Evolutionary conservation across 2,113 vertebrate species (phyloP).

Genomic region (Lethenteron camtschaticum): DNA sequence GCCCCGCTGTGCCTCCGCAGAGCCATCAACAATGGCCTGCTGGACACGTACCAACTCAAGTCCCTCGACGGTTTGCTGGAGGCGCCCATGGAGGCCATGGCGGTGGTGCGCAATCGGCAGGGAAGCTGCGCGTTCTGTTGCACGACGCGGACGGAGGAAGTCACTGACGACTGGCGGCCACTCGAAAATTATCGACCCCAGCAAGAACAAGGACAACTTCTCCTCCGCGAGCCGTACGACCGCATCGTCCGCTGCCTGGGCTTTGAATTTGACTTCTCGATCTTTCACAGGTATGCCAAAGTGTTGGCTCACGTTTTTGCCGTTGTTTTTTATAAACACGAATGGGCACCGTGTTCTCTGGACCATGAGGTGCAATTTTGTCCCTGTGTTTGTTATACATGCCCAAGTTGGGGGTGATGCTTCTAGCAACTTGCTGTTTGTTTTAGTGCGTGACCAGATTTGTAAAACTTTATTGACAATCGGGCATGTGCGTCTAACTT

Average conservation of each 20-base stretch:
- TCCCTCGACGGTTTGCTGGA: constrained; percentile 73
- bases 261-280: constrained; percentile 76
- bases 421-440: no score
- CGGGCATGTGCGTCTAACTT: no score
- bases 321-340: no score
- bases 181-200: constrained; percentile 12
- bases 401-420: no score
- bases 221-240: constrained; percentile 61
- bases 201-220: constrained; percentile 60
- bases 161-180: neutral
- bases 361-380: no score
- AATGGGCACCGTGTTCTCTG: no score
- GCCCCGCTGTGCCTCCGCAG: constrained; percentile 20
- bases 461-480: no score
- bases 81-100: constrained; percentile 43
- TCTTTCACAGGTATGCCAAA: constrained; percentile 49
- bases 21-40: constrained; percentile 72
- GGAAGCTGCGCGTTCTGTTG: constrained; percentile 36
- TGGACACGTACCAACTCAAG: constrained; percentile 94
- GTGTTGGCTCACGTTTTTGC: no score
- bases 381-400: no score
- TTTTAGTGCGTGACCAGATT: no score
- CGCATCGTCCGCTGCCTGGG: constrained; percentile 75
- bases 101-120: constrained; percentile 28
- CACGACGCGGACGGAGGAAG: constrained; percentile 29